Base-by-base conservation (phyloP, 2,113 vertebrate genomes). In the Galbula dea region DNA sequence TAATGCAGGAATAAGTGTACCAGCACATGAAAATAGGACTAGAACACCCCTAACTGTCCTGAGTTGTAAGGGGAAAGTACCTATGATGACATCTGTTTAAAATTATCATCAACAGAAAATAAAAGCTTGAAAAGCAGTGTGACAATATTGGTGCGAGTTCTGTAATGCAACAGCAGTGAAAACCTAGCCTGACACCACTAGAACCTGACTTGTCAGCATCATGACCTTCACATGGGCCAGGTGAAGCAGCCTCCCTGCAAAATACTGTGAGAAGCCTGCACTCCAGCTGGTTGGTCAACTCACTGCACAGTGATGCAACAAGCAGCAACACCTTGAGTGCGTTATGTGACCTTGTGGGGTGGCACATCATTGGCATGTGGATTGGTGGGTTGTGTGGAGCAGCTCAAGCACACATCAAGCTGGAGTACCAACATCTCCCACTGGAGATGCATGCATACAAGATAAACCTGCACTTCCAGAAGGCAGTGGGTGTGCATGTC, bases 261-360 rank as follows among this genome's bases (percentile, higher is more conserved):
- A 74, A 63, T 0, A 4, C 39, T 15, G 6, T 22, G 36, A 63
- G 58, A 88, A 63, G 39, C 10, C 49, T 51, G 29, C 26, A n/a
- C 18, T 63, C 18, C 30, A 46, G 51, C 15, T 41, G 34, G 30
- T 7, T 37, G 32, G n/a, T 20, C 0, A 2, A 59, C 37, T 29
- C 1, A 2, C 19, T 2, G 46, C 3, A 46, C 23, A 37, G 0
- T 0, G 9, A 15, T 32, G 15, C 54, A 72, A 55, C 5, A 45
- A 51, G 32, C 27, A 69, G 59, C 1, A 2, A 39, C 6, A 68
- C 30, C 8, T 46, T 0, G 1, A 41, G 36, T 4, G 4, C 41
- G 49, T n/a, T n/a, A 4, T 3, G 2, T 16, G 23, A 88, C 21
- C 34, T 34, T 36, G 14, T 8, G 24, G 26, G 7, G 10, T 43